These are phyloP conservation scores for Brachirus orientalis DNA, from an alignment of 2,113 vertebrate genomes.

Conservation along the genomic window DNA sequence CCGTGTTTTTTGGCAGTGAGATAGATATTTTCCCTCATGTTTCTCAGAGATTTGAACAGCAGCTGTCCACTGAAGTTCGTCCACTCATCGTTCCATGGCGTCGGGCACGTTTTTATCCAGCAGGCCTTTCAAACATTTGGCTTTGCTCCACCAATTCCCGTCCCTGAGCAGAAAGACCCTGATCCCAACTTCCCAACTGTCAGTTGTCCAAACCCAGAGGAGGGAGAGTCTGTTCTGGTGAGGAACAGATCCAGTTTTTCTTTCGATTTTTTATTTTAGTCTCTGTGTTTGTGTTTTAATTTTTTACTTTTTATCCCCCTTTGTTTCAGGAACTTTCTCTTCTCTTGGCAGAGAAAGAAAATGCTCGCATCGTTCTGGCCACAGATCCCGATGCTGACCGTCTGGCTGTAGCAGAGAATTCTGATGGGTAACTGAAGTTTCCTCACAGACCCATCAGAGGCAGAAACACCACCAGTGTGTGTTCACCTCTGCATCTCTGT, in stretches of 20 bases:
- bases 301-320: neutral
- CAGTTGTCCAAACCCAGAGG: conserved; percentile 94
- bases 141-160: conserved; percentile 90
- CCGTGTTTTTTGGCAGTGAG: neutral
- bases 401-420: conserved; percentile 90
- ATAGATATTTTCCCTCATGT: neutral
- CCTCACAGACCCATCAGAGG: neutral
- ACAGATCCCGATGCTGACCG: conserved; percentile 96
- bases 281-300: neutral
- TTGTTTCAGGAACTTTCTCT: conserved; percentile 86
- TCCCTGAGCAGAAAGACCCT: conserved; percentile 93
- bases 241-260: neutral
- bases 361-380: conserved; percentile 87
- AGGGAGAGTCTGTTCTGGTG: conserved; percentile 94
- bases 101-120: conserved; percentile 91
- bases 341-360: conserved; percentile 88
- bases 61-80: conserved; percentile 87
- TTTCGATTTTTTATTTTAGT: neutral
- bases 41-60: conserved; percentile 84
- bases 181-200: conserved; percentile 94
- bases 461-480: neutral
- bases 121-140: conserved; percentile 89
- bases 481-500: neutral
- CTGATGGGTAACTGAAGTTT: conserved; percentile 80
- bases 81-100: conserved; percentile 95